Evolutionary conservation across 1,140 invertebrate genomes (phyloP).

Genomic region (Belonocnema kinseyi): DNA sequence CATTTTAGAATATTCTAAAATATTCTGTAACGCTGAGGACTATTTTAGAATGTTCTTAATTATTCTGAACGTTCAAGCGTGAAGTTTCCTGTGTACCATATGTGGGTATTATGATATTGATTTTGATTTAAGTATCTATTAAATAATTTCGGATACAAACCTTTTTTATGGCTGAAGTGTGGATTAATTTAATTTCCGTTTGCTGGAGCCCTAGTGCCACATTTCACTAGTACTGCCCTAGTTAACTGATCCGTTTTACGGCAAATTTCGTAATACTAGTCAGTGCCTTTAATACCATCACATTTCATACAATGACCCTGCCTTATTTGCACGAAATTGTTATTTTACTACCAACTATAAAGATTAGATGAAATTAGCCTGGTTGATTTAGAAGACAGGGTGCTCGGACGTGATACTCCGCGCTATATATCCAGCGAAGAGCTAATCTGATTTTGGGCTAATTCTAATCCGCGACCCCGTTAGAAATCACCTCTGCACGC

Average conservation of each 20-base stretch:
- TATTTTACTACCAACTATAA: conserved; percentile 61
- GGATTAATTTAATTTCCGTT: too few species aligned
- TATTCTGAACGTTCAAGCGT: too few species aligned
- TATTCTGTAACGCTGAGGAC: too few species aligned
- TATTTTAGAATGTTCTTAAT: too few species aligned
- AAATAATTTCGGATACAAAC: too few species aligned
- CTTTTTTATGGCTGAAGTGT: too few species aligned
- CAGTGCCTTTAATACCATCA: neutral
- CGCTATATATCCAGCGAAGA: conserved; percentile 36
- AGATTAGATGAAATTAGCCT: conserved; percentile 63
- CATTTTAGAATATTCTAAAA: too few species aligned
- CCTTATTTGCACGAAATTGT: conserved; percentile 52
- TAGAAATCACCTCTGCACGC: conserved; percentile 36
- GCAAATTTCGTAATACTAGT: neutral
- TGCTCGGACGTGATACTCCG: conserved; percentile 23
- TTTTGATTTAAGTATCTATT: too few species aligned
- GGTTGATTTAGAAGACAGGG: conserved; percentile 55
- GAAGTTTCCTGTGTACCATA: too few species aligned
- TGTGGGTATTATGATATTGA: too few species aligned
- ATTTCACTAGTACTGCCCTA: too few species aligned
- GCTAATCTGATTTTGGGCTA: conserved; percentile 46
- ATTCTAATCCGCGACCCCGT: conserved; percentile 46
- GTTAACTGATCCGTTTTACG: neutral
- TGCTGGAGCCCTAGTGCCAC: too few species aligned
- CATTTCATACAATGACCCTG: neutral